Conservation (phyloP, 2,113 vertebrate species). For the Equus przewalskii region DNA sequence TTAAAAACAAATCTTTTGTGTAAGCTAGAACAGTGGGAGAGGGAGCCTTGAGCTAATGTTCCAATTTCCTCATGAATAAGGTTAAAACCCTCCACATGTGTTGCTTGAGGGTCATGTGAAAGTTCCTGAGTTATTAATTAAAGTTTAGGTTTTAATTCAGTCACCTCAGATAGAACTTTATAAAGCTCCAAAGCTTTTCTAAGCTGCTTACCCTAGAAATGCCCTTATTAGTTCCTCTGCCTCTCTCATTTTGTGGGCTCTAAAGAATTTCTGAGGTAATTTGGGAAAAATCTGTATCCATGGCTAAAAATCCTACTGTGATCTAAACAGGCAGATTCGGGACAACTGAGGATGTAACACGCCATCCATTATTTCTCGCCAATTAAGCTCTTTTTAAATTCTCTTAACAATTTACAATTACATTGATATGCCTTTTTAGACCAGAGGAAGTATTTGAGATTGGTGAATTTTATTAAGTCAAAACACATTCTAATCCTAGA, state of each 20-base stretch:
- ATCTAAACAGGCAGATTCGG: background rate
- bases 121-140: constrained; percentile 74
- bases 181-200: constrained; percentile 43
- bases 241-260: background rate
- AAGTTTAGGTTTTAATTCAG: constrained; percentile 60
- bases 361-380: background rate
- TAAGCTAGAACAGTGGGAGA: constrained; percentile 48
- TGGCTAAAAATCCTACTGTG: background rate
- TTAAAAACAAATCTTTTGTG: constrained; percentile 72
- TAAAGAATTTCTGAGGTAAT: constrained; percentile 29
- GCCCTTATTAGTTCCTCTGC: background rate
- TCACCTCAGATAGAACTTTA: background rate
- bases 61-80: constrained; percentile 43
- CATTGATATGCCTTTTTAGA: background rate
- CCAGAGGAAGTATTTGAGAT: background rate
- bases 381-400: background rate
- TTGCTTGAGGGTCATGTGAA: constrained; percentile 72
- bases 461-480: background rate
- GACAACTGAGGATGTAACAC: background rate
- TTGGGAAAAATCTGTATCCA: background rate
- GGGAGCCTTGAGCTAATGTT: background rate
- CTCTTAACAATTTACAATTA: background rate
- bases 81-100: constrained; percentile 60
- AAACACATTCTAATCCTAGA: background rate
- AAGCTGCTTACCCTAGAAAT: constrained; percentile 29